Base-by-base conservation (phyloP, 2,888 invertebrate species). In the Operophtera brumata region DNA sequence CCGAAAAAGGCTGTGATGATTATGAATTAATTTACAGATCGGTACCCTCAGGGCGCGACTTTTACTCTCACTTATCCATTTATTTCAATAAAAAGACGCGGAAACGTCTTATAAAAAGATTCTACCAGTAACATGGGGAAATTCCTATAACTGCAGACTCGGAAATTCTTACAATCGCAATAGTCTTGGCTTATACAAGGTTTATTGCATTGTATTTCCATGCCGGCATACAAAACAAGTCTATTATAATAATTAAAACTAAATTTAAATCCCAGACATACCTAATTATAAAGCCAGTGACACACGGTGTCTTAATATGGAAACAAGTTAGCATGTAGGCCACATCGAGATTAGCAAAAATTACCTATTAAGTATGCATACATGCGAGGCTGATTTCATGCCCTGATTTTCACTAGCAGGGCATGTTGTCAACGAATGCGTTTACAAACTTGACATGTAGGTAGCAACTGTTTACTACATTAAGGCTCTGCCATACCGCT, bases 301-400 rank as follows among this genome's bases (percentile, higher is more conserved):
- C 49, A 55, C 47, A 55, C 35, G 12, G 39, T 30, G 28, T 14
- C 62, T 47, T 37, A 56, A 53, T 47, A 60, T 52, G 57, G 59
- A 56, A 59, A 56, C 55, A 20, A 48, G 59, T 42, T 20, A 37
- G 14, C 47, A 59, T 45, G 61, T 62, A 62, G 59, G 59, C 49
- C 56, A 54, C 37, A 41, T 47, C 45, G 30, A 52, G 41, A 54
- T 62, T 60, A 62, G 60, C 49, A 45, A 60, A 60, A 62, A 54
- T 59, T 54, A 53, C 36, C 35, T 56, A 54, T 56, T 58, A 53
- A 30, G 42, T 43, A 47, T 35, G 41, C 35, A 43, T 47, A 41
- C 20, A 35, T 36, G 43, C 43, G 37, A 49, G 49, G 43, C 30
- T 43, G 30, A 20, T 28, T 48, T 34, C 26, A 32, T 48, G 35